Evolutionary conservation across 2,113 vertebrate genomes (phyloP), one percentile per base, ranked within the genome.

Genomic region (Gambusia holbrooki): DNA sequence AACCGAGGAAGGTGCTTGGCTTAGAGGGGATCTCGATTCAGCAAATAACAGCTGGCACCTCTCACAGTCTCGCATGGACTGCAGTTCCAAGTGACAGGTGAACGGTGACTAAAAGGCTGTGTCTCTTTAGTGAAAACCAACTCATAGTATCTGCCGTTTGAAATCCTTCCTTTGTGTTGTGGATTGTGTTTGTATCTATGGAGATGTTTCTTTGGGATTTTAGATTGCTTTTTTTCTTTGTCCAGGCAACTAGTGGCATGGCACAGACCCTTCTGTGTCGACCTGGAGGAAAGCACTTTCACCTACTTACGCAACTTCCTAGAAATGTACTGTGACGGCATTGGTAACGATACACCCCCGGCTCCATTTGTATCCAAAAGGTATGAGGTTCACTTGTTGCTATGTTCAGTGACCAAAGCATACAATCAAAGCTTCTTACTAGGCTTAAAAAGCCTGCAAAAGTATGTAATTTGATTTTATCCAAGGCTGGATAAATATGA

Each of bases 271-370:
- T 99, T 98, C 75, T 99, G 98, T 69, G 98, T 99, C 0, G 98
- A 99, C 88, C 94, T 99, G 76, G 98, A 99, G 86, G 98, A 99
- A 91, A 99, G 98, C 78, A 99, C 98, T 2, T 99, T 99, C 87
- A 95, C 97, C 0, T 98, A 98, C 79, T 92, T 99, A 25, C 96
- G 97, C 73, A 97, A 95, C 82, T 99, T 99, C 86, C 94, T 99
- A 1, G 98, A 99, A 89, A 94, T 96, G 89, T 99, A 99, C 90
- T 99, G 96, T 86, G 97, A 98, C 82, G 96, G 96, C 89, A 98
- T 99, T 65, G 96, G 95, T 80, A 95, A 95, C 67, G 96, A 99
- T 73, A 90, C 96, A 1, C 97, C 98, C 0, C 96, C 97, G 60
- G 94, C 96, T 63, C 98, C 98, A 66, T 99, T 99, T 87, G 93